Evolutionary conservation across 1,140 invertebrate species (phyloP).

Genomic region (Agrilus planipennis): DNA sequence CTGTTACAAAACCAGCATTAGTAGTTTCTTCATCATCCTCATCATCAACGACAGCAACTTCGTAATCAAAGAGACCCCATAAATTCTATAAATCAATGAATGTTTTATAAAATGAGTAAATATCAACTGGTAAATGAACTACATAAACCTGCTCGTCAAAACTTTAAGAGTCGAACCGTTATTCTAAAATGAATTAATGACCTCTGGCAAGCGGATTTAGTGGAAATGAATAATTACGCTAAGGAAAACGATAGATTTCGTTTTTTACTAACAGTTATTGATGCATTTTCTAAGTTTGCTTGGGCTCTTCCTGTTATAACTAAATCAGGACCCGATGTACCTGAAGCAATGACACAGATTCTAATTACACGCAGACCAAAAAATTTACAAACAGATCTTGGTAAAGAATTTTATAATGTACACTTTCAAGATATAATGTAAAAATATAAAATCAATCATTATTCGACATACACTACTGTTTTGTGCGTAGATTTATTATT

Average conservation of each 20-base stretch:
- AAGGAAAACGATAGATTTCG: conserved; percentile 32
- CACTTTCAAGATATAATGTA: conserved; percentile 26
- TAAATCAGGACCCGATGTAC: conserved; percentile 21
- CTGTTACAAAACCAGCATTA: too few relatives aligned
- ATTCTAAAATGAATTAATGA: conserved; percentile 32
- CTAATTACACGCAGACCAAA: conserved; percentile 22
- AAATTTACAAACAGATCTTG: conserved; percentile 36
- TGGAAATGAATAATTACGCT: conserved; percentile 28
- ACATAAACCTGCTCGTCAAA: conserved; percentile 28
- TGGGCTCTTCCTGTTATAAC: conserved; percentile 35
- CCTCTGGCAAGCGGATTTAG: conserved; percentile 33
- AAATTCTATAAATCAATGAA: too few relatives aligned
- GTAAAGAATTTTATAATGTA: conserved; percentile 33
- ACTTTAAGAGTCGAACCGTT: conserved; percentile 26
- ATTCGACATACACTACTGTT: conserved; percentile 32
- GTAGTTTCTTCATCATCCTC: too few relatives aligned
- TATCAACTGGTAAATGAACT: conserved; percentile 26
- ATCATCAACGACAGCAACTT: too few relatives aligned
- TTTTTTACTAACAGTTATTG: conserved; percentile 36
- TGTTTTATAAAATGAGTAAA: too few relatives aligned
- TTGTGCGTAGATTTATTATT: too few relatives aligned
- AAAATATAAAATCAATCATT: conserved; percentile 33
- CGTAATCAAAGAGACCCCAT: too few relatives aligned
- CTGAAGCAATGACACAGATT: conserved; percentile 18
- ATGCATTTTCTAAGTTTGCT: conserved; percentile 30